These are phyloP conservation scores for Agonum fuliginosum DNA, from an alignment of 2,888 invertebrate genomes.

Conservation along the genomic window DNA sequence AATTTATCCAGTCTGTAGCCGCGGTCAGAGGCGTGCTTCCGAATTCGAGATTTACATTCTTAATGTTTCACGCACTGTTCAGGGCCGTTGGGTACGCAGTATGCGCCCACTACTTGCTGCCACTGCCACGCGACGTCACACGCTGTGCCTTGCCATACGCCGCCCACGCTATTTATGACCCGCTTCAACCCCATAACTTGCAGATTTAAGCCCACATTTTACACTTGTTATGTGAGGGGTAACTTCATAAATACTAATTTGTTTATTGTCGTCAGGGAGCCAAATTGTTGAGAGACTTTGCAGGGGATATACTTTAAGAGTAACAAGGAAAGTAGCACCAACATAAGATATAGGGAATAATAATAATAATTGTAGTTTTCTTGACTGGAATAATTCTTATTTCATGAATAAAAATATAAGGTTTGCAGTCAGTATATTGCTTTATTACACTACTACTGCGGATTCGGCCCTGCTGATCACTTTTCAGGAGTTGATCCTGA, in stretches of 20 bases:
- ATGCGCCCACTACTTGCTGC: constrained; percentile 8
- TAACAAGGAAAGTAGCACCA: too few species aligned
- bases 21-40: constrained; percentile 52
- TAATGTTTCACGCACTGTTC: constrained; percentile 55
- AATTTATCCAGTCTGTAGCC: constrained; percentile 23
- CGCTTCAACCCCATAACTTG: background rate
- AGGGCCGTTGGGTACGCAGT: constrained; percentile 21
- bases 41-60: constrained; percentile 52
- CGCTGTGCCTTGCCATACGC: too few species aligned
- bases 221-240: constrained; percentile 1
- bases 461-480: too few species aligned
- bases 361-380: too few species aligned
- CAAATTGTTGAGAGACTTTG: constrained; percentile 5
- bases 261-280: background rate
- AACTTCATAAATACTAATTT: constrained; percentile 17
- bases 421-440: too few species aligned
- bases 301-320: too few species aligned
- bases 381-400: too few species aligned
- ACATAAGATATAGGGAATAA: too few species aligned
- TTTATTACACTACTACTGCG: too few species aligned
- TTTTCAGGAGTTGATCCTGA: too few species aligned
- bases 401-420: too few species aligned
- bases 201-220: background rate
- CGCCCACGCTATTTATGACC: constrained; percentile 5
- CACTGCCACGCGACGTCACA: too few species aligned